These are phyloP conservation scores for Cardiocondyla obscurior DNA, from an alignment of 1,140 invertebrate genomes.

Conservation along the genomic window DNA sequence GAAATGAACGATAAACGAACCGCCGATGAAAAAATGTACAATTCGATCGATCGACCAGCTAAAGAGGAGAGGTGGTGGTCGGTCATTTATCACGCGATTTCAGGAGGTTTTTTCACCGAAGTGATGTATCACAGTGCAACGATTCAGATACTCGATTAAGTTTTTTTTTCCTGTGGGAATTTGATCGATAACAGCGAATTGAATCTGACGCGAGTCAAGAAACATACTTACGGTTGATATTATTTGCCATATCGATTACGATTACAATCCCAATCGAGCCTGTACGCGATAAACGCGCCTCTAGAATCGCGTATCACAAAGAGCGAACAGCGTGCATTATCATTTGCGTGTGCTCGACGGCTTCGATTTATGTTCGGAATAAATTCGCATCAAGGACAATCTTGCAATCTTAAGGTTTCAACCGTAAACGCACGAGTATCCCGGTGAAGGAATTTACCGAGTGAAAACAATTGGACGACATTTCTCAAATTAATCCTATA, in stretches of 20 bases:
- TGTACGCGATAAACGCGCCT: conserved; percentile 61
- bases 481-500: not conserved
- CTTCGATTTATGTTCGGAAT: conserved; percentile 21
- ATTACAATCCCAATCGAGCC: conserved; percentile 22
- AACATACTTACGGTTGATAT: not conserved
- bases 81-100: conserved; percentile 67
- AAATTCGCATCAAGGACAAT: conserved; percentile 16
- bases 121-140: conserved; percentile 71
- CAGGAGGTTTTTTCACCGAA: conserved; percentile 66
- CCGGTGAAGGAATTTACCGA: conserved; percentile 19
- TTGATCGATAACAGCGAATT: not conserved
- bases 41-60: conserved; percentile 10
- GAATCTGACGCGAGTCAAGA: not conserved
- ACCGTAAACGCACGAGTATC: not conserved
- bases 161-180: conserved; percentile 39
- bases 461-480: not conserved
- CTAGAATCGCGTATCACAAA: conserved; percentile 71
- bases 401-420: conserved; percentile 2
- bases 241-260: not conserved
- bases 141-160: conserved; percentile 65
- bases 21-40: conserved; percentile 56
- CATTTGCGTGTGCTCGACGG: conserved; percentile 4
- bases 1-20: conserved; percentile 67
- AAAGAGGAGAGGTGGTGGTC: conserved; percentile 2
- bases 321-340: conserved; percentile 38